phyloP scores from a whole-genome alignment of 2,888 invertebrate species.

The Drosophila prostipennis region DNA sequence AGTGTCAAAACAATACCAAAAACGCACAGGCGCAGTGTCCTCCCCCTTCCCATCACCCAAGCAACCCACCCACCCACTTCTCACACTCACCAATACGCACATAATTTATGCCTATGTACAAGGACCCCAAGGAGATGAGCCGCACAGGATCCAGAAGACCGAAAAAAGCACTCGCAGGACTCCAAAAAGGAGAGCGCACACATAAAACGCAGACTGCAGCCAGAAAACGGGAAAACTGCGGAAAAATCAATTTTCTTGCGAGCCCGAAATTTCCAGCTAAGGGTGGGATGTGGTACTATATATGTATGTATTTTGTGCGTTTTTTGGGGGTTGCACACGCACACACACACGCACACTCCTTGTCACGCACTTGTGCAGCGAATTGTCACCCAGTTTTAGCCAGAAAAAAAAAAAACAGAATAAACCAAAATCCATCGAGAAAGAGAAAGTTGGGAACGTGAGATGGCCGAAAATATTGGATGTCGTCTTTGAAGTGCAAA shows the following conservation, averaged over 20 bases:
- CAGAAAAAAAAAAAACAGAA: conserved; percentile 9
- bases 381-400: conserved; percentile 64
- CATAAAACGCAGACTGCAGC: conserved; percentile 76
- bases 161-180: conserved; percentile 37
- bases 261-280: conserved; percentile 38
- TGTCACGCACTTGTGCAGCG: conserved; percentile 74
- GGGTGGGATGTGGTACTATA: conserved; percentile 34
- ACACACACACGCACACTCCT: conserved; percentile 15
- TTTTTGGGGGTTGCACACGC: conserved; percentile 49
- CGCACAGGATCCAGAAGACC: conserved; percentile 23
- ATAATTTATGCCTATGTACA: conserved; percentile 72
- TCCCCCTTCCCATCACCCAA: too few species aligned
- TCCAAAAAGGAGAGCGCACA: conserved; percentile 53
- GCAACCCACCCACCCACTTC: background rate
- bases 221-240: conserved; percentile 59
- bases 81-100: conserved; percentile 36
- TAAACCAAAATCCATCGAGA: conserved; percentile 15
- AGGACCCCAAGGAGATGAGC: conserved; percentile 32
- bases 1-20: conserved; percentile 74
- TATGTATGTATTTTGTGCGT: conserved; percentile 12
- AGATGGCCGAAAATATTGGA: conserved; percentile 10
- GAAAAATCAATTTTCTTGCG: conserved; percentile 76
- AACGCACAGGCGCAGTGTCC: conserved; percentile 60
- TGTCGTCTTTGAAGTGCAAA: conserved; percentile 72
- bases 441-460: conserved; percentile 30